phyloP scores from a whole-genome alignment of 2,888 invertebrate species.

The Drosophila mercatorum region DNA sequence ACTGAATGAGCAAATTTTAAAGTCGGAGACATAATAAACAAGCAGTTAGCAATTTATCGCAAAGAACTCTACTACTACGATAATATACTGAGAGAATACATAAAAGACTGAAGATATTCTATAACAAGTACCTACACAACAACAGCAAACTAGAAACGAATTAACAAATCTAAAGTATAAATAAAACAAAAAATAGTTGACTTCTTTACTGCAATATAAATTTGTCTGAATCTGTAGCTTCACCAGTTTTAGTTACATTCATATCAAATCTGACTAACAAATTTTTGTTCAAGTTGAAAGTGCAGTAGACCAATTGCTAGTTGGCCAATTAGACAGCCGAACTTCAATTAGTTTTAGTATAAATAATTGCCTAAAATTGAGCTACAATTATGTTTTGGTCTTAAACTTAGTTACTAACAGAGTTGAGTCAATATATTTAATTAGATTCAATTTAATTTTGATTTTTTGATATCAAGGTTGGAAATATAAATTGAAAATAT shows the following conservation, averaged over 20 bases:
- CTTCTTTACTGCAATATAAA: not conserved
- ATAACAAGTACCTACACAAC: no score
- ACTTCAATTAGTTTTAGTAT: not conserved
- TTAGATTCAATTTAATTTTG: not conserved
- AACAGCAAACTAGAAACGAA: no score
- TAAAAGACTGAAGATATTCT: no score
- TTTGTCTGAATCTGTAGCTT: not conserved
- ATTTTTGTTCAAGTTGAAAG: not conserved
- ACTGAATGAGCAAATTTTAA: no score
- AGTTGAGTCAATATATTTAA: not conserved
- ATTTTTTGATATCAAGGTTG: not conserved
- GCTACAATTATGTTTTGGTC: not conserved
- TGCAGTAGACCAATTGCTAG: not conserved
- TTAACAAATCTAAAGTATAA: no score
- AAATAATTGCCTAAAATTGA: not conserved
- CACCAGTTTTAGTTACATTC: not conserved
- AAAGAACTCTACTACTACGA: no score
- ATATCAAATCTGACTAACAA: not conserved
- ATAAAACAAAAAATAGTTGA: not conserved
- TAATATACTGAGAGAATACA: no score
- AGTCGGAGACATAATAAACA: no score
- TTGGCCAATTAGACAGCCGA: not conserved
- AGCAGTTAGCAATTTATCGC: no score
- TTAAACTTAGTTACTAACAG: no score
- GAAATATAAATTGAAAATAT: no score